Conservation (phyloP, 2,797 vertebrate genomes). For the Octomys mimax region DNA sequence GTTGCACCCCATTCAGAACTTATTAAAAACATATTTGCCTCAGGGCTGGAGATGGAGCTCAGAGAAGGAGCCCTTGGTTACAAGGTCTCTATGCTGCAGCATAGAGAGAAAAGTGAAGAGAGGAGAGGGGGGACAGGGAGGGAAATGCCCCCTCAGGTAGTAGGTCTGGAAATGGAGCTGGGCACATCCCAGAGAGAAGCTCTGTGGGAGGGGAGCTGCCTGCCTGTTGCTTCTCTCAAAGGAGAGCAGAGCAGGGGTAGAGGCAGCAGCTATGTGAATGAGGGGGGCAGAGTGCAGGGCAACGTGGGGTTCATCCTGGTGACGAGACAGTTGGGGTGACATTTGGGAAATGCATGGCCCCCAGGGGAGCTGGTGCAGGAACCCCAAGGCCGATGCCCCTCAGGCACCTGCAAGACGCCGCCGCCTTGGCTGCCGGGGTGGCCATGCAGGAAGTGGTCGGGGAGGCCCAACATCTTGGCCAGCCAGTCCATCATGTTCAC, state of each 20-base stretch:
- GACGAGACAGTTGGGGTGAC: background rate
- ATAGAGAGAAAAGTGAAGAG: background rate
- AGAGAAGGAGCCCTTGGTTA: background rate
- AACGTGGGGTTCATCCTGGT: too few relatives aligned
- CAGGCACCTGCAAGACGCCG: conserved; percentile 95
- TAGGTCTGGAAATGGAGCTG: background rate
- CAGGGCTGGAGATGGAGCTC: background rate
- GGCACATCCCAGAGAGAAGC: background rate
- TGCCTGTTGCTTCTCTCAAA: background rate
- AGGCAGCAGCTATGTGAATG: too few relatives aligned
- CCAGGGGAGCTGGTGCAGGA: too few relatives aligned
- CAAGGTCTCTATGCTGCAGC: background rate
- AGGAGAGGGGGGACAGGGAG: too few relatives aligned
- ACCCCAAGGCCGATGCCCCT: background rate
- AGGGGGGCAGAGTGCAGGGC: background rate
- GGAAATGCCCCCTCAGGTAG: background rate
- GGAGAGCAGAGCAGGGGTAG: background rate
- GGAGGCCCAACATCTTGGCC: conserved; percentile 97
- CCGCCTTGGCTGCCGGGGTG: conserved; percentile 94
- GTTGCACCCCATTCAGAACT: background rate
- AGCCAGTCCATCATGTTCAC: conserved; percentile 98
- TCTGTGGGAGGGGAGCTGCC: background rate
- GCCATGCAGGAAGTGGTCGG: conserved; percentile 95
- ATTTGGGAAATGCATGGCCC: background rate
- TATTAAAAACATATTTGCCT: background rate